Conservation (phyloP, 2,797 vertebrate species). For the Phoxinus dragarum region DNA sequence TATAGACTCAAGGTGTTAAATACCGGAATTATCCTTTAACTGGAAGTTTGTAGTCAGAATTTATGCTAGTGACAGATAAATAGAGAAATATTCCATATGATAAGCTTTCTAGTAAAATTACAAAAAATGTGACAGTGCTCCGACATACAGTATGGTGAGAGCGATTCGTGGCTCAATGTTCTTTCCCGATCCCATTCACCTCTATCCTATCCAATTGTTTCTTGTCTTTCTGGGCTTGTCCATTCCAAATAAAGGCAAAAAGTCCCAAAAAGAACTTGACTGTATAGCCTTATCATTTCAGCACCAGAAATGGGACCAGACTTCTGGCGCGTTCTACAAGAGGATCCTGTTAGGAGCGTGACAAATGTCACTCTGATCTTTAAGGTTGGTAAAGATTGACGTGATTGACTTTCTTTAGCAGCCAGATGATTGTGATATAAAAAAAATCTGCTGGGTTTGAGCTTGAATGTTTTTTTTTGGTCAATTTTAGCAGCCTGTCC, state of each 20-base stretch:
- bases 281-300: constrained; percentile 64
- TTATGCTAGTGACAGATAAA: not conserved
- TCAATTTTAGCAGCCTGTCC: constrained; percentile 63
- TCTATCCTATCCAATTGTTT: not conserved
- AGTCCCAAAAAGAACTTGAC: not conserved
- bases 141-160: not conserved
- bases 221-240: not conserved
- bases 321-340: constrained; percentile 86
- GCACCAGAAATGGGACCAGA: constrained; percentile 89
- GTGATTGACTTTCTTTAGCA: not conserved
- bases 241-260: not conserved
- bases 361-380: constrained; percentile 88
- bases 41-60: not conserved
- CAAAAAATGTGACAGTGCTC: not conserved
- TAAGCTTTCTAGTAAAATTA: not conserved
- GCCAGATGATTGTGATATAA: not conserved
- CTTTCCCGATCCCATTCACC: not conserved
- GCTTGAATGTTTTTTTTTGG: not conserved
- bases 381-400: constrained; percentile 76
- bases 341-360: constrained; percentile 73
- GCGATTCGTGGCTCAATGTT: not conserved
- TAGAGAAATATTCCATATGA: not conserved
- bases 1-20: too few relatives aligned
- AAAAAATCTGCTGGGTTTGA: not conserved
- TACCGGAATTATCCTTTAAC: not conserved